Conservation (phyloP, 2,797 vertebrate species). For the Anomalospiza imberbis region DNA sequence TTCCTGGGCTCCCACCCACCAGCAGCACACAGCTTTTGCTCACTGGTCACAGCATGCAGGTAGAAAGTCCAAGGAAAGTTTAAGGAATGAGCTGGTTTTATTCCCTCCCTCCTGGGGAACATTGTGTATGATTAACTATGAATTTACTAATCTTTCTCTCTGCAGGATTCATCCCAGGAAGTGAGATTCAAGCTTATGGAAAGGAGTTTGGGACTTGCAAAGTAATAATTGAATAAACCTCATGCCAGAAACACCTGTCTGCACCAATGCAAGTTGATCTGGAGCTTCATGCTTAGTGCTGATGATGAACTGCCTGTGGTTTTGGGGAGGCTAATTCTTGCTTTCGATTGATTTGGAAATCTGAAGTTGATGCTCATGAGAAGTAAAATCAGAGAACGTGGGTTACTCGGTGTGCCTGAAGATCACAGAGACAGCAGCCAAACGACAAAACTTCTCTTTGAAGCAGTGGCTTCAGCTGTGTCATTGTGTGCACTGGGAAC, state of each 20-base stretch:
- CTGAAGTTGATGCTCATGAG: constrained; percentile 26
- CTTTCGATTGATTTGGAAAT: background rate
- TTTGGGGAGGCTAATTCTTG: background rate
- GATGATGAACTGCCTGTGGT: background rate
- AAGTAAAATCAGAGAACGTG: background rate
- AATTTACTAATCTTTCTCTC: background rate
- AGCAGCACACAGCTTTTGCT: background rate
- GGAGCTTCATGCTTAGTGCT: background rate
- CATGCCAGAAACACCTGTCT: background rate
- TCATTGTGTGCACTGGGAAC: background rate
- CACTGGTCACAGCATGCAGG: background rate
- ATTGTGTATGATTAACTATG: background rate
- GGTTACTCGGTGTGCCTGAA: background rate
- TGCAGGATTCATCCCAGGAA: background rate
- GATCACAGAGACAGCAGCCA: background rate
- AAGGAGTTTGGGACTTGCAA: background rate
- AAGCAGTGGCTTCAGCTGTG: background rate
- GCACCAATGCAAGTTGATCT: background rate
- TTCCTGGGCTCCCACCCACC: background rate
- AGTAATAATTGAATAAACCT: background rate
- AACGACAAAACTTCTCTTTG: background rate
- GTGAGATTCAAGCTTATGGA: background rate
- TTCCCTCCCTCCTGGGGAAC: background rate
- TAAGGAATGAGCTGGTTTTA: background rate
- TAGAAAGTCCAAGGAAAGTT: background rate